Evolutionary conservation across 2,797 vertebrate genomes (phyloP).

Genomic region (Ciconia nigra): DNA sequence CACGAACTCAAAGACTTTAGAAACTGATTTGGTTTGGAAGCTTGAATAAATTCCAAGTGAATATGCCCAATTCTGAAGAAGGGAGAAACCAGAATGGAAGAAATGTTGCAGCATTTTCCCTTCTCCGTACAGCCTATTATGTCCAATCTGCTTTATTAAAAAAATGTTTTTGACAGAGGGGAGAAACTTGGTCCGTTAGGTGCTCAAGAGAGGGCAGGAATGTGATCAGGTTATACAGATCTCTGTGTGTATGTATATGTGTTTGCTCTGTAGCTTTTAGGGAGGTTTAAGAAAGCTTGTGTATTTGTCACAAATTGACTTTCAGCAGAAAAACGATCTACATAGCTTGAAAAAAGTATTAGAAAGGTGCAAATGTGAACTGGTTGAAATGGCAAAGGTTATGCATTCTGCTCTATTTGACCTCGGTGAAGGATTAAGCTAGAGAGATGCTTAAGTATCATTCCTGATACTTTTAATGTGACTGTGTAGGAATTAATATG

Average conservation of each 20-base stretch:
- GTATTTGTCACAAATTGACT: neutral
- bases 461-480: neutral
- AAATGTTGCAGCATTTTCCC: slow-evolving; percentile 9
- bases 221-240: neutral
- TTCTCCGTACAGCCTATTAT: neutral
- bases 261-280: neutral
- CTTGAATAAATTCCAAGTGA: slow-evolving; percentile 3
- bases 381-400: neutral
- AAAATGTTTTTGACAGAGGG: neutral
- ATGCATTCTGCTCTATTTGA: neutral
- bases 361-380: neutral
- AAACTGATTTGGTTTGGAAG: slow-evolving; percentile 48
- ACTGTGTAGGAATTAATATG: neutral
- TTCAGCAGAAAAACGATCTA: neutral
- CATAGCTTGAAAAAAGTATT: neutral
- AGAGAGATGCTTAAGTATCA: neutral
- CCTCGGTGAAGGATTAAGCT: neutral
- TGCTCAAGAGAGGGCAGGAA: neutral
- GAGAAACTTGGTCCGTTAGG: neutral
- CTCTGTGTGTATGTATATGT: rapidly evolving
- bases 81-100: slow-evolving; percentile 19
- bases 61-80: neutral
- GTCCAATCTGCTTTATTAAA: neutral
- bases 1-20: neutral
- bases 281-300: neutral